Evolutionary conservation across 2,888 invertebrate genomes (phyloP).

Genomic region (Gryllus longicercus): DNA sequence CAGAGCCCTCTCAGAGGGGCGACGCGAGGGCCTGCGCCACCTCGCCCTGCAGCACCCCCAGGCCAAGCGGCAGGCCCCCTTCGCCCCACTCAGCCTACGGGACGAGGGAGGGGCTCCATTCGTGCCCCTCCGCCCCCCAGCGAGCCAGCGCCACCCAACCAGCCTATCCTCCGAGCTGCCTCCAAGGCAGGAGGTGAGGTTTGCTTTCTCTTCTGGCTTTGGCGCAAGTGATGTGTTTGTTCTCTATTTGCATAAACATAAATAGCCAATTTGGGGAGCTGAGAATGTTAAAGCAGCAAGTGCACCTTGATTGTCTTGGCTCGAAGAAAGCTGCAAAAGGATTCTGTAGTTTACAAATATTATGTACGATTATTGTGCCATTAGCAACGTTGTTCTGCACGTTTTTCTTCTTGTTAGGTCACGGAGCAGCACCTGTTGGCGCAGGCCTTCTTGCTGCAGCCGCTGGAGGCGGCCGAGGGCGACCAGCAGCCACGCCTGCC

Average conservation of each 20-base stretch:
- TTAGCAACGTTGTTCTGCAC: too few relatives aligned
- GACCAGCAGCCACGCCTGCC: constrained; percentile 25
- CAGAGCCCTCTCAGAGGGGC: too few relatives aligned
- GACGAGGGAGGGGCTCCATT: constrained; percentile 39
- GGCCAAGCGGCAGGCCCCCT: constrained; percentile 31
- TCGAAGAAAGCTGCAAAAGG: too few relatives aligned
- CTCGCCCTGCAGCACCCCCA: constrained; percentile 33
- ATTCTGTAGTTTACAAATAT: too few relatives aligned
- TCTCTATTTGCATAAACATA: too few relatives aligned
- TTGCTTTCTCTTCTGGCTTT: too few relatives aligned
- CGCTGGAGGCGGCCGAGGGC: not conserved
- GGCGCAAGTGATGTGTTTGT: too few relatives aligned
- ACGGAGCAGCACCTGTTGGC: not conserved
- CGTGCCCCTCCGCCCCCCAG: constrained; percentile 50
- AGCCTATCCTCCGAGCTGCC: constrained; percentile 44
- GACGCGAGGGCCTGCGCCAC: constrained; percentile 33
- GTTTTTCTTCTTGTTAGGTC: too few relatives aligned
- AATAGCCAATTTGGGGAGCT: too few relatives aligned
- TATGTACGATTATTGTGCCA: too few relatives aligned
- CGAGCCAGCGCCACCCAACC: constrained; percentile 50
- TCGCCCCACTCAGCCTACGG: constrained; percentile 27
- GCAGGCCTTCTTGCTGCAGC: constrained; percentile 29
- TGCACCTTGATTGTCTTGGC: too few relatives aligned
- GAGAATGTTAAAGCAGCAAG: too few relatives aligned
- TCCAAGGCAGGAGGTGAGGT: constrained; percentile 38